Conservation (phyloP, 1,140 invertebrate species). For the Pseudachorutes palmiensis region DNA sequence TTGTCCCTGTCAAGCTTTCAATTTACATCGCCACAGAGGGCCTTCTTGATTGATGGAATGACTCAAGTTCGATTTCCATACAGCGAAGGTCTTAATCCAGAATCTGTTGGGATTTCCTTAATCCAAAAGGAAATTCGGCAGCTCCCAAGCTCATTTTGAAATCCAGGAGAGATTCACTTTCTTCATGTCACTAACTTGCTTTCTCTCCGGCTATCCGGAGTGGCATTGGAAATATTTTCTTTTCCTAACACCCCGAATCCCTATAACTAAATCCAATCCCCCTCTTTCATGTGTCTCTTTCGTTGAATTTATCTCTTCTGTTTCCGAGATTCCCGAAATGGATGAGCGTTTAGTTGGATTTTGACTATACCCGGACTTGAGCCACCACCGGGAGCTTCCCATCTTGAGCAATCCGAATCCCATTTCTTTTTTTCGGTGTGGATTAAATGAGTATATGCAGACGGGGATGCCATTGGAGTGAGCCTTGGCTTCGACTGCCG, state of each 20-base stretch:
- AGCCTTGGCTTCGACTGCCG: too few relatives aligned
- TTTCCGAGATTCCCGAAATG: background rate
- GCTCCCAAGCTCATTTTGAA: background rate
- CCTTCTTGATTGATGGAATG: background rate
- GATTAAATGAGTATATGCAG: background rate
- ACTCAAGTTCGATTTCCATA: too few relatives aligned
- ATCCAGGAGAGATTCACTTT: background rate
- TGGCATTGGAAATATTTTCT: background rate
- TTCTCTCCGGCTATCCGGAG: background rate
- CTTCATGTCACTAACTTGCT: background rate
- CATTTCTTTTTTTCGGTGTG: background rate
- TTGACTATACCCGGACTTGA: too few relatives aligned
- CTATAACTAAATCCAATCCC: background rate
- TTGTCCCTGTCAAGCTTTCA: background rate
- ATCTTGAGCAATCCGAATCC: background rate
- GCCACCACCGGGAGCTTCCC: background rate
- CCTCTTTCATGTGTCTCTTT: background rate
- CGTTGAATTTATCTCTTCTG: background rate
- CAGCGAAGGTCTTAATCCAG: background rate
- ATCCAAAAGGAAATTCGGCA: background rate
- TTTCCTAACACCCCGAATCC: too few relatives aligned
- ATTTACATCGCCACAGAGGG: background rate
- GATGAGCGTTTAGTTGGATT: slow-evolving; percentile 1
- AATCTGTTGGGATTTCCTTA: background rate
- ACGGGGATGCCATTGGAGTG: background rate